Evolutionary conservation across 2,797 vertebrate genomes (phyloP), one percentile per base, ranked within the genome.

Genomic region (Falco berigora): DNA sequence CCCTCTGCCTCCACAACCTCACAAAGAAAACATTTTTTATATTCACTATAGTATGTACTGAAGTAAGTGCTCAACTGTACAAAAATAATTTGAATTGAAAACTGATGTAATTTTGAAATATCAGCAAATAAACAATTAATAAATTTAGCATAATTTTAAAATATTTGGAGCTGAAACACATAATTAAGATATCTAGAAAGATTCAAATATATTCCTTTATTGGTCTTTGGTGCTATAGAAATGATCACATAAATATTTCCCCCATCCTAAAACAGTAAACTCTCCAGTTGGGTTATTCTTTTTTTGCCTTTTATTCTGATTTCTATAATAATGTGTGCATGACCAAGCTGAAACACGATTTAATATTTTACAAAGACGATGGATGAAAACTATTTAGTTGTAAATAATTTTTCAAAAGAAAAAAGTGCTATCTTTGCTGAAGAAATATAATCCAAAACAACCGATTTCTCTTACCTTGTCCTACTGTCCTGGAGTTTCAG

Each of bases 171-270:
- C 13, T 68, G 25, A 76, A 64, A 67, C 63, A 40, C 1, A 2
- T 58, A 73, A 17, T 1, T 3, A 53, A 79, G 89, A 63, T 52
- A 50, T 24, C 5, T 44, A 75, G 12, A 55, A 86, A 72, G 27
- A 36, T 32, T 32, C 5, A 47, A 21, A 68, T 67, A 12, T 77
- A 18, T 47, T 67, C 5, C 46, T 80, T 83, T 67, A 14, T 27
- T 64, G 15, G 6, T 34, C 30, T 75, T 86, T 81, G 25, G 15
- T 79, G 24, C 4, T 21, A 5, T 6, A 84, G 14, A 42, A 78
- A 46, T 1, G 0, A 32, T 36, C 25, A 32, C 6, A 18, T 42
- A 58, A 55, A 24, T 0, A 0, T n/a, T 86, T 85, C 25, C 9
- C 1, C 7, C 11, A n/a, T 83, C 13, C 42, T n/a, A 32, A 46